phyloP scores from a whole-genome alignment of 1,140 invertebrate genomes.

The Caenorhabditis tropicalis region DNA sequence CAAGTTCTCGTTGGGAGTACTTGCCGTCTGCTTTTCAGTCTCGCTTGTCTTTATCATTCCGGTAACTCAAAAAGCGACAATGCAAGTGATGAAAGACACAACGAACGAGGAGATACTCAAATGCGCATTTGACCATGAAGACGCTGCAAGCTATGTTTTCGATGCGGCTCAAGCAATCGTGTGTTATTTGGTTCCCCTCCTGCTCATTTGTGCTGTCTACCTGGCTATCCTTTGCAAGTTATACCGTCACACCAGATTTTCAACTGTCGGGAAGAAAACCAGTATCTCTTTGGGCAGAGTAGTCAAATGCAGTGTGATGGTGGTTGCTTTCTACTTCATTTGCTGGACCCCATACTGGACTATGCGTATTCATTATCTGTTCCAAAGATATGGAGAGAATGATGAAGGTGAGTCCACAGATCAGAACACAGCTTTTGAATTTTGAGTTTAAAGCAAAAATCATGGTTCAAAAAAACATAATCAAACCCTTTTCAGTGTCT shows the following conservation, averaged over 20 bases:
- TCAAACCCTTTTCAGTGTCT: too few species aligned
- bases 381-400: not conserved
- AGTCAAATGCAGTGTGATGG: conserved; percentile 68
- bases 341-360: conserved; percentile 69
- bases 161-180: conserved; percentile 59
- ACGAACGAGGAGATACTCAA: conserved; percentile 39
- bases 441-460: not conserved
- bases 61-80: conserved; percentile 55
- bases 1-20: conserved; percentile 60
- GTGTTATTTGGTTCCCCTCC: conserved; percentile 64
- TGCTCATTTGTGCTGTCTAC: conserved; percentile 65
- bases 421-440: not conserved
- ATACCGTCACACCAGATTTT: conserved; percentile 63
- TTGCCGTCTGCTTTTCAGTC: conserved; percentile 59
- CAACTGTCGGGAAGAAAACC: conserved; percentile 63
- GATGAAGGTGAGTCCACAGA: not conserved
- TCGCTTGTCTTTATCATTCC: conserved; percentile 66
- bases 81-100: conserved; percentile 49
- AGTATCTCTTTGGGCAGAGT: conserved; percentile 64
- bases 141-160: conserved; percentile 30
- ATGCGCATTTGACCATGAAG: not conserved
- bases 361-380: conserved; percentile 37
- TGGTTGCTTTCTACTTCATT: conserved; percentile 69
- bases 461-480: not conserved
- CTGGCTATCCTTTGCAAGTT: conserved; percentile 63